A percentile compares a stretch with the other conserved stretches of the same genome.
Evolutionary conservation across 2,888 invertebrate genomes (phyloP).

Genomic region (Clanis bilineata): DNA sequence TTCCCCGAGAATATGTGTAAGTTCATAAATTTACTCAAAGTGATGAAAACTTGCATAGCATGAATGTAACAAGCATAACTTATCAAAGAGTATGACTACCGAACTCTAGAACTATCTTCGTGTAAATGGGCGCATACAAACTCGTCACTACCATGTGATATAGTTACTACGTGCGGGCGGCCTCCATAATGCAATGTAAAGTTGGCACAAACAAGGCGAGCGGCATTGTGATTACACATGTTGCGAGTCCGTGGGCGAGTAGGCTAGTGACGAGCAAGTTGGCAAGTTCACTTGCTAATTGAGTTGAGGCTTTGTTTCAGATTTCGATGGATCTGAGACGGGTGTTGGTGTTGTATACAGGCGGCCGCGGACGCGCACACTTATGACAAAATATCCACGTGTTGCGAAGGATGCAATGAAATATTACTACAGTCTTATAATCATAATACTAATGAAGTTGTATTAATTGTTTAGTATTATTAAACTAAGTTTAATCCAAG

Average conservation of each 20-base stretch:
- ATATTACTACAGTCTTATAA: too few species aligned
- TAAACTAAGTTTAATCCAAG: too few species aligned
- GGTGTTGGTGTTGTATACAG: not conserved
- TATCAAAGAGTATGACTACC: not conserved
- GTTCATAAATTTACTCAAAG: too few species aligned
- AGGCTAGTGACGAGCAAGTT: not conserved
- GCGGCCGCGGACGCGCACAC: not conserved
- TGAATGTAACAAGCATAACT: not conserved
- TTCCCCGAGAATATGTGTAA: too few species aligned
- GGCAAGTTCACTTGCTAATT: not conserved
- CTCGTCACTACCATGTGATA: not conserved
- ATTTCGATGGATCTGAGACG: not conserved
- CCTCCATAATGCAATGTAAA: conserved; percentile 1
- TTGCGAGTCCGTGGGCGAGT: not conserved
- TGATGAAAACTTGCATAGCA: not conserved
- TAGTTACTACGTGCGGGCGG: not conserved
- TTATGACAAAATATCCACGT: not conserved
- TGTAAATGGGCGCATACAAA: not conserved
- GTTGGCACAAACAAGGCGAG: not conserved
- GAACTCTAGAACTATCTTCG: not conserved
- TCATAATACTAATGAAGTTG: too few species aligned
- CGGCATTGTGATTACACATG: not conserved
- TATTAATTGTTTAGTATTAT: too few species aligned
- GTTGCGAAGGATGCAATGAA: too few species aligned
- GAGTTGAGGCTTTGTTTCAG: conserved; percentile 2